Conservation (phyloP, 2,797 vertebrate species). For the Artibeus lituratus region DNA sequence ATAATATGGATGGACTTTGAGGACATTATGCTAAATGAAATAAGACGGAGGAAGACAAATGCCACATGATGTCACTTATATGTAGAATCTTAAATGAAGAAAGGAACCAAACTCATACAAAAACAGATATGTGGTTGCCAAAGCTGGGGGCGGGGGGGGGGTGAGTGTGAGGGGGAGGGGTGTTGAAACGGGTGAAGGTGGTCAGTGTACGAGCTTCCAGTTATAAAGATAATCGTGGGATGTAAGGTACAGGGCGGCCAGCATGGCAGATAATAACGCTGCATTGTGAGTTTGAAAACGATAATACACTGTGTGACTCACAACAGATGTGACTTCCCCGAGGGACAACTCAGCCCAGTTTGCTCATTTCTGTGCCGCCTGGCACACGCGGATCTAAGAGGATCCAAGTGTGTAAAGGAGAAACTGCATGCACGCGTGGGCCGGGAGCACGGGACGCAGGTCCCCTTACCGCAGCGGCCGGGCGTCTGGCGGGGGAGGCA, state of each 20-base stretch:
- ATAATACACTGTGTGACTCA: not conserved
- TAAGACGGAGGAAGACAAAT: not conserved
- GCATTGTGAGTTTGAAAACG: not conserved
- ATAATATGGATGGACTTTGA: not conserved
- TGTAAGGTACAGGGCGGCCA: not conserved
- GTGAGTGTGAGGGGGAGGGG: not conserved
- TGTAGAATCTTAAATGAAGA: not conserved
- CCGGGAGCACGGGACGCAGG: not conserved
- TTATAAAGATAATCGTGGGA: not conserved
- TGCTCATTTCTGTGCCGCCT: not conserved
- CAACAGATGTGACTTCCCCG: not conserved
- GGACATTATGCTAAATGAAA: not conserved
- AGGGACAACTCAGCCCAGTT: too few species aligned
- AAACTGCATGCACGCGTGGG: rapidly evolving
- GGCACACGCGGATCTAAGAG: not conserved
- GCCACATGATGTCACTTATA: not conserved
- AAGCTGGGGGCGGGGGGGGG: not conserved
- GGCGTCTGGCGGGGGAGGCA: constrained; percentile 88
- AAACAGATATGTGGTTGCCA: not conserved
- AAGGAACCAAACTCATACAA: not conserved
- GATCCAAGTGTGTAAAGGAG: not conserved
- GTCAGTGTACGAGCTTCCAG: not conserved
- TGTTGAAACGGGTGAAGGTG: not conserved
- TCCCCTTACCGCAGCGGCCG: constrained; percentile 89
- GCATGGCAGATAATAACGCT: not conserved